phyloP scores from a whole-genome alignment of 2,888 invertebrate genomes.

The Conomelus anceps region DNA sequence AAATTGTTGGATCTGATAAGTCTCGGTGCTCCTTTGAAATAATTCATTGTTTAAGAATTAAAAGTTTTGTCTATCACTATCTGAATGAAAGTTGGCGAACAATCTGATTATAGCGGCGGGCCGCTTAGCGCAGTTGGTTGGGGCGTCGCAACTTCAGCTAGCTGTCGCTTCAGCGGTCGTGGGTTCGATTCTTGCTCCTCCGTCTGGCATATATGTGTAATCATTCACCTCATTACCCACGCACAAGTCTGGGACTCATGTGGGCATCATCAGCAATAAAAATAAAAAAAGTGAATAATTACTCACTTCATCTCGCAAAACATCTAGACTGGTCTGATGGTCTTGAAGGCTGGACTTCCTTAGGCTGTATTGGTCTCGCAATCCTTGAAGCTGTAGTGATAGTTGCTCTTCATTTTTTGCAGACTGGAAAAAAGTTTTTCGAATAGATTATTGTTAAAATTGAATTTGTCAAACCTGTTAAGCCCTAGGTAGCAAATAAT shows the following conservation, averaged over 20 bases:
- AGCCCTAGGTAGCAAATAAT: neutral
- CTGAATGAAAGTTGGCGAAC: too few species aligned
- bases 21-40: too few species aligned
- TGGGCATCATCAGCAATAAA: neutral
- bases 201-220: too few species aligned
- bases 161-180: too few species aligned
- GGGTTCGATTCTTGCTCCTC: too few species aligned
- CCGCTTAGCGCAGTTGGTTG: too few species aligned
- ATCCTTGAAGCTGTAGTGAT: conserved; percentile 67
- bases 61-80: too few species aligned
- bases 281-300: conserved; percentile 3
- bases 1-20: too few species aligned
- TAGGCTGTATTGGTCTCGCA: conserved; percentile 77
- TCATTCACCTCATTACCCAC: too few species aligned
- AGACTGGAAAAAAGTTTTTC: conserved; percentile 41
- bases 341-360: conserved; percentile 76
- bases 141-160: too few species aligned
- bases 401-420: conserved; percentile 73
- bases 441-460: neutral
- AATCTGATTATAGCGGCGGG: too few species aligned
- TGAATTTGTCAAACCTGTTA: neutral
- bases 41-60: too few species aligned
- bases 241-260: neutral
- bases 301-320: conserved; percentile 73
- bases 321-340: conserved; percentile 81